These are phyloP conservation scores for Salvelinus namaycush DNA, from an alignment of 2,113 vertebrate genomes.

Conservation along the genomic window DNA sequence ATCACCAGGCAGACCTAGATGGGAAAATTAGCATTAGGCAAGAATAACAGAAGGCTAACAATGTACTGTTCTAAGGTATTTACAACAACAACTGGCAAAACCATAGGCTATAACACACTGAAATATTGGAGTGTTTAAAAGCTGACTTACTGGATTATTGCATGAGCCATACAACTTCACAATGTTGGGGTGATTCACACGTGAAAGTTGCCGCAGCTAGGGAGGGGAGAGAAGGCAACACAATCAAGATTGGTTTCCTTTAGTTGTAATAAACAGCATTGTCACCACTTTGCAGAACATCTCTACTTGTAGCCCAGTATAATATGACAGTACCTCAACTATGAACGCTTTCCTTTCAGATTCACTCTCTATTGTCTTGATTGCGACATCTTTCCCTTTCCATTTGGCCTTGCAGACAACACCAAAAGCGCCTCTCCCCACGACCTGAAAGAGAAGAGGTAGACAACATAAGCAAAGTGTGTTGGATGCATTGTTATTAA, in stretches of 20 bases:
- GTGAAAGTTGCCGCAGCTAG: slow-evolving; percentile 92
- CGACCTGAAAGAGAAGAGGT: slow-evolving; percentile 79
- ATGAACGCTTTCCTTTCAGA: slow-evolving; percentile 97
- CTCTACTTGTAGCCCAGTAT: background rate
- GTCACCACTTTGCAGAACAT: background rate
- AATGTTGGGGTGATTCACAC: slow-evolving; percentile 97
- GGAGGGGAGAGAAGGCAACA: slow-evolving; percentile 18
- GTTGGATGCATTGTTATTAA: background rate
- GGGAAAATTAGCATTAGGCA: background rate
- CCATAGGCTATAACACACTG: background rate
- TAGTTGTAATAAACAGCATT: background rate
- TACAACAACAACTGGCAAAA: background rate
- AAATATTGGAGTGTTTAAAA: background rate
- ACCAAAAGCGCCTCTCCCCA: slow-evolving; percentile 97
- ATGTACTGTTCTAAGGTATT: background rate
- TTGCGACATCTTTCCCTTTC: slow-evolving; percentile 98
- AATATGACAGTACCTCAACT: slow-evolving; percentile 83
- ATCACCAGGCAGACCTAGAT: slow-evolving; percentile 96
- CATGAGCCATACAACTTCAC: slow-evolving; percentile 98
- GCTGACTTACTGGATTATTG: slow-evolving; percentile 88
- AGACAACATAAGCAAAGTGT: background rate
- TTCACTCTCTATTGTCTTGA: slow-evolving; percentile 99
- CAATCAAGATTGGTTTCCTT: slow-evolving; percentile 18
- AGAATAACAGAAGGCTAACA: background rate
- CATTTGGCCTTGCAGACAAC: slow-evolving; percentile 99